These are phyloP conservation scores for Cactoblastis cactorum DNA, from an alignment of 2,888 invertebrate genomes.

Conservation along the genomic window DNA sequence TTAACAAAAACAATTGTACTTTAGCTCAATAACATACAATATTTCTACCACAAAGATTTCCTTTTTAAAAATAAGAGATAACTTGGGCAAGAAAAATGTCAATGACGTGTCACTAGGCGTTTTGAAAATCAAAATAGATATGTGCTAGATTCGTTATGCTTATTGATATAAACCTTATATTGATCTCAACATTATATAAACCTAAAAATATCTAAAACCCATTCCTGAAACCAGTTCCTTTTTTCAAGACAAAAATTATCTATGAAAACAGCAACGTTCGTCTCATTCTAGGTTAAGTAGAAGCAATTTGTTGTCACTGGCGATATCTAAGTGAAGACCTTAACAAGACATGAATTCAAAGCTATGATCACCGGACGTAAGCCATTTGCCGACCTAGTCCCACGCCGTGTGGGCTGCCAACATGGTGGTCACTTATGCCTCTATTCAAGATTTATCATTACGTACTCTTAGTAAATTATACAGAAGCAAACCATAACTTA, in stretches of 20 bases:
- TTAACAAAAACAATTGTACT: no score
- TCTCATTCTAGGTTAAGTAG: constrained; percentile 11
- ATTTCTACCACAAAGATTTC: no score
- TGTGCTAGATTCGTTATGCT: no score
- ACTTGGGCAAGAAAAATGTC: no score
- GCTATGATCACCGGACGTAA: constrained; percentile 61
- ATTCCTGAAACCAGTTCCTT: no score
- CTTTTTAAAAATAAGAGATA: no score
- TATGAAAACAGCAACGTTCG: background rate
- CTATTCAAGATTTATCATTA: constrained; percentile 13
- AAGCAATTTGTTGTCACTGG: constrained; percentile 5
- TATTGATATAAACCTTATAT: no score
- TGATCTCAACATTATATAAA: no score
- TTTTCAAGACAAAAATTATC: background rate
- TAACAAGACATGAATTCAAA: constrained; percentile 36
- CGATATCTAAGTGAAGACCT: constrained; percentile 10
- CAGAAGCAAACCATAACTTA: constrained; percentile 6
- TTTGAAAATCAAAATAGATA: no score
- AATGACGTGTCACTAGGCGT: no score
- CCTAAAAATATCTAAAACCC: no score
- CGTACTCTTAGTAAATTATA: constrained; percentile 13
- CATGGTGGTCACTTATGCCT: constrained; percentile 27
- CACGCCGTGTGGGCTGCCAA: constrained; percentile 50
- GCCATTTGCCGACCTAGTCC: constrained; percentile 64
- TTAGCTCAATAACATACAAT: no score